Conservation (phyloP, 1,140 invertebrate genomes). For the Caenorhabditis brenneri region DNA sequence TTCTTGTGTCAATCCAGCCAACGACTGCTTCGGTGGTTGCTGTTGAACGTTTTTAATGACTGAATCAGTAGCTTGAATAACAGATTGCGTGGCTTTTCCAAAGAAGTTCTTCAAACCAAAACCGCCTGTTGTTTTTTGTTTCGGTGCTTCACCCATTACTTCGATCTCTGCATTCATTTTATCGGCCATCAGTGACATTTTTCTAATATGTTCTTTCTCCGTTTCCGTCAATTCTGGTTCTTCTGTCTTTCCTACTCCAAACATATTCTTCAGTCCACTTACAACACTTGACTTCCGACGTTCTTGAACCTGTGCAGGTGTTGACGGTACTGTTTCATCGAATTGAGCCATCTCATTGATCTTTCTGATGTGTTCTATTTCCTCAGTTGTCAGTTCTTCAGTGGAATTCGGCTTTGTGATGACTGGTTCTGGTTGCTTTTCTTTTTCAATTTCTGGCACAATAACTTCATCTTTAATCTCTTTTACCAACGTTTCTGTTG, state of each 20-base stretch:
- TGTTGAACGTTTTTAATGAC: conserved; percentile 12
- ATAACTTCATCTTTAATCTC: conserved; percentile 12
- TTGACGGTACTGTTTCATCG: neutral
- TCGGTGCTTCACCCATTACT: neutral
- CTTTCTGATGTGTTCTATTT: conserved; percentile 46
- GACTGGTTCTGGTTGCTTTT: neutral
- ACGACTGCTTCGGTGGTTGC: neutral
- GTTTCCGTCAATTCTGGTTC: conserved; percentile 27
- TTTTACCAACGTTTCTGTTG: conserved; percentile 16
- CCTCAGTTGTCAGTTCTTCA: conserved; percentile 43
- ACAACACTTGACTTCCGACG: conserved; percentile 27
- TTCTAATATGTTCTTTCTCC: conserved; percentile 49
- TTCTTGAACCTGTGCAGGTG: conserved; percentile 11
- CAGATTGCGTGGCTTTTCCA: conserved; percentile 50
- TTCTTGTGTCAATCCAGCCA: neutral
- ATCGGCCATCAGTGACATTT: conserved; percentile 42
- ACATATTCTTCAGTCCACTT: conserved; percentile 9
- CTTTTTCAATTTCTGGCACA: neutral
- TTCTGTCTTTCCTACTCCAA: neutral
- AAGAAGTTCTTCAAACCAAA: conserved; percentile 41
- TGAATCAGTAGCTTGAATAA: conserved; percentile 4
- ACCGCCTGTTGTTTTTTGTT: neutral
- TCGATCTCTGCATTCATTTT: conserved; percentile 14
- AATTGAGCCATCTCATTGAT: conserved; percentile 32
- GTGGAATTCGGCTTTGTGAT: neutral